Base-by-base conservation (phyloP, 2,888 invertebrate genomes). In the Mallateleia sp. region DNA sequence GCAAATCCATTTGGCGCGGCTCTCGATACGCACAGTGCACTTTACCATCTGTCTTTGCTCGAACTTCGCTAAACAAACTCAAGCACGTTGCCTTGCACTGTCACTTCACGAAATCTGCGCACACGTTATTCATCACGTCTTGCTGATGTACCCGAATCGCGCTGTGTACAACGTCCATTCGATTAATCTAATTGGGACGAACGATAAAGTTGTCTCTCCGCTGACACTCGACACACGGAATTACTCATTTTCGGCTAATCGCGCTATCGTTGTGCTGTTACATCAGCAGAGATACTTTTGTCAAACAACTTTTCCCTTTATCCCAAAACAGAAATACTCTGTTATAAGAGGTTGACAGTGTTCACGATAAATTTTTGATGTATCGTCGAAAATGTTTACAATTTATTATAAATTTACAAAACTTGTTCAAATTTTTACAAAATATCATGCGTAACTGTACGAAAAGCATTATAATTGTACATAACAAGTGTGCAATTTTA, bases 171-270 rank as follows among this genome's bases (percentile, higher is more conserved):
- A 38, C 52, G 74, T 54, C 74, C 38, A 56, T 75, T 85, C 85
- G 85, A 85, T 80, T 75, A 80, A 85, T 85, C 69, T 75, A 85
- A 85, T 85, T 85, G 84, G 79, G 42, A 20, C 79, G 69, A 32
- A 15, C 75, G 74, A 85, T 85, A 80, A 85, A 80, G 75, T 66
- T 54, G 72, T 74, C 64, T 74, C 69, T 38, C n/a, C 42, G 22
- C 45, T 75, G 75, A 74, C 85, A 72, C 66, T 74, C 78, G 83
- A 66, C 77, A 77, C 75, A 88, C 86, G 85, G 47, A 60, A 89
- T 66, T 74, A 62, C 58, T 79, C 58, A 83, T 81, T 60, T 85
- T 78, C 69, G 64, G 42, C 24, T 50, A 45, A 88, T 85, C 86
- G 81, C 47, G 45, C 38, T 18, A 32, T 28, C 32, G 5, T 58